Conservation (phyloP, 2,113 vertebrate genomes). For the Rhinichthys klamathensis region DNA sequence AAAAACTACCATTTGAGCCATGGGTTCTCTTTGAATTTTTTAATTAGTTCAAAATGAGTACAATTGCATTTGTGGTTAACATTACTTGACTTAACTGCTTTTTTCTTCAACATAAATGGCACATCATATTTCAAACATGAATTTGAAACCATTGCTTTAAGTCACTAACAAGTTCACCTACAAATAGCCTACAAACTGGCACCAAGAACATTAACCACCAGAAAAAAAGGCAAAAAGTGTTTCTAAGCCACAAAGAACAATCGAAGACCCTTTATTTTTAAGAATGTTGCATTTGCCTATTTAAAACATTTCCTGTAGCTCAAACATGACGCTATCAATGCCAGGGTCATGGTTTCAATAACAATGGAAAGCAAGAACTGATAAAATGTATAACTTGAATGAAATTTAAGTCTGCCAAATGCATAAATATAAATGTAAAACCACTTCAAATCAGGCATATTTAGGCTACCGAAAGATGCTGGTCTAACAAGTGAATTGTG, state of each 20-base stretch:
- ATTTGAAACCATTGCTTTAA: not conserved
- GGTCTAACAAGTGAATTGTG: not conserved
- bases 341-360: not conserved
- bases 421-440: not conserved
- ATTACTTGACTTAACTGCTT: not conserved
- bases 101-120: not conserved
- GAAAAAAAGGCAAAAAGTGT: not conserved
- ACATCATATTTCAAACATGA: not conserved
- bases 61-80: not conserved
- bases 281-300: not conserved
- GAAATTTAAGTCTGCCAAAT: not conserved
- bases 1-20: not conserved
- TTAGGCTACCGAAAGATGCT: slow-evolving; percentile 14
- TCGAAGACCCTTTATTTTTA: not conserved
- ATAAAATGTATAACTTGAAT: not conserved
- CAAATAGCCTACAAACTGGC: not conserved
- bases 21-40: not conserved
- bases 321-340: not conserved
- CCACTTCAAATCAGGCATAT: not conserved
- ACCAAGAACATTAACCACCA: not conserved
- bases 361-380: not conserved
- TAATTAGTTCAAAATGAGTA: not conserved
- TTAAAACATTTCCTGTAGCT: not conserved
- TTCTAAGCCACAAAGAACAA: not conserved
- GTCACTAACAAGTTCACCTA: not conserved